Evolutionary conservation across 2,888 invertebrate species (phyloP).

Genomic region (Patella caerulea): DNA sequence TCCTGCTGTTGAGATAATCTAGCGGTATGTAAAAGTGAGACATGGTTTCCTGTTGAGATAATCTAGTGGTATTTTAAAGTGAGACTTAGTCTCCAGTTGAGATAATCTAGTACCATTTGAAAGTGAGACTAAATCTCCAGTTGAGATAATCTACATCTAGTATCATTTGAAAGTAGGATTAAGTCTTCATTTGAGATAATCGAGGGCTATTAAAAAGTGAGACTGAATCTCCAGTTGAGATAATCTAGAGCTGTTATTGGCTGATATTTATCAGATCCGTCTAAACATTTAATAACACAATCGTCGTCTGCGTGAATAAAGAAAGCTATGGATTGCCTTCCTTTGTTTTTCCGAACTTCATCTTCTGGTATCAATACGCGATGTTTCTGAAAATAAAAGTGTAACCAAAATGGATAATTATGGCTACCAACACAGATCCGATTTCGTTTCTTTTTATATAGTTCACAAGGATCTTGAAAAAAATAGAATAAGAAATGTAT

Average conservation of each 20-base stretch:
- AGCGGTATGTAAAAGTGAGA: constrained; percentile 10
- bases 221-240: constrained; percentile 18
- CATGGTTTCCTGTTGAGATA: too few species aligned
- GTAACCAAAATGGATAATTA: too few species aligned
- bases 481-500: neutral
- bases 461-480: too few species aligned
- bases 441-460: too few species aligned
- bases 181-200: neutral
- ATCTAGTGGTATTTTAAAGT: too few species aligned
- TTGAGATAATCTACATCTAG: constrained; percentile 32
- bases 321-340: constrained; percentile 45
- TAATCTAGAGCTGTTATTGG: constrained; percentile 41
- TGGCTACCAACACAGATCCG: too few species aligned
- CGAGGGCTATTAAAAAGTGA: constrained; percentile 9
- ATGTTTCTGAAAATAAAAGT: constrained; percentile 39
- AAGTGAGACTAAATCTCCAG: constrained; percentile 17
- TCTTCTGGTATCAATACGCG: constrained; percentile 44
- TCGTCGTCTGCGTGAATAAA: constrained; percentile 50
- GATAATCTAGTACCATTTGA: neutral
- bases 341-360: constrained; percentile 24
- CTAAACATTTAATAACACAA: constrained; percentile 41
- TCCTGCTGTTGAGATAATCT: too few species aligned
- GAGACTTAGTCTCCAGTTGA: too few species aligned
- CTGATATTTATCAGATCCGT: constrained; percentile 44
- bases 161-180: constrained; percentile 14